Percentiles rank a stretch among this genome's conserved stretches.
These are phyloP conservation scores for Brachymystax lenok DNA, from an alignment of 2,797 vertebrate species.

Conservation along the genomic window DNA sequence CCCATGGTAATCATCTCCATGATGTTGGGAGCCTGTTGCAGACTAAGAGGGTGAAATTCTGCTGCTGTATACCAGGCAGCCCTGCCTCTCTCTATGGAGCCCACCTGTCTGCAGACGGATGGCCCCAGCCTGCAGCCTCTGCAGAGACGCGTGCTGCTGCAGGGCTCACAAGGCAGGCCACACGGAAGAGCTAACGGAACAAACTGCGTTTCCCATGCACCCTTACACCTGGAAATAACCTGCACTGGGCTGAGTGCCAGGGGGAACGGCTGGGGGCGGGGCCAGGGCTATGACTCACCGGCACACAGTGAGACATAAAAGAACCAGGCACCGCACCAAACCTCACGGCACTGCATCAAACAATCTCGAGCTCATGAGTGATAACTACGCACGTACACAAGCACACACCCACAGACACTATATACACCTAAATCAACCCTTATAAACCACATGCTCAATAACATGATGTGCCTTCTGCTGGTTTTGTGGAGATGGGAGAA, in stretches of 20 bases:
- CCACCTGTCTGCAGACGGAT: background rate
- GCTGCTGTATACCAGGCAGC: background rate
- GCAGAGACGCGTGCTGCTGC: background rate
- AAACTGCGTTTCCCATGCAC: conserved; percentile 24
- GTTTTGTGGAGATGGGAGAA: too few relatives aligned
- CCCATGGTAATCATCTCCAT: background rate
- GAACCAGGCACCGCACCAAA: background rate
- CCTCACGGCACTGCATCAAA: background rate
- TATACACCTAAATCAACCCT: background rate
- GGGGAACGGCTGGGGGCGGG: conserved; percentile 21
- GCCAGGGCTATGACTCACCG: conserved; percentile 31
- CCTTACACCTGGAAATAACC: conserved; percentile 16
- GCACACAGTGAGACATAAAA: background rate
- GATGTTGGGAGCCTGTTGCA: background rate
- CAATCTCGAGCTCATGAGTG: background rate
- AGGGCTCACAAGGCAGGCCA: background rate
- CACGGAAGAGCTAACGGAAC: background rate
- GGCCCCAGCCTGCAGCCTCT: background rate
- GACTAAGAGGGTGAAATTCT: background rate
- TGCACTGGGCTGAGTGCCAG: conserved; percentile 19
- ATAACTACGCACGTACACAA: background rate
- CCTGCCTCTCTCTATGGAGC: background rate
- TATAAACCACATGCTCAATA: background rate
- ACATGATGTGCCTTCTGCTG: too few relatives aligned
- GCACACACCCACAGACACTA: conserved; percentile 3